These are phyloP conservation scores for Tautogolabrus adspersus DNA, from an alignment of 2,113 vertebrate species.

Conservation along the genomic window DNA sequence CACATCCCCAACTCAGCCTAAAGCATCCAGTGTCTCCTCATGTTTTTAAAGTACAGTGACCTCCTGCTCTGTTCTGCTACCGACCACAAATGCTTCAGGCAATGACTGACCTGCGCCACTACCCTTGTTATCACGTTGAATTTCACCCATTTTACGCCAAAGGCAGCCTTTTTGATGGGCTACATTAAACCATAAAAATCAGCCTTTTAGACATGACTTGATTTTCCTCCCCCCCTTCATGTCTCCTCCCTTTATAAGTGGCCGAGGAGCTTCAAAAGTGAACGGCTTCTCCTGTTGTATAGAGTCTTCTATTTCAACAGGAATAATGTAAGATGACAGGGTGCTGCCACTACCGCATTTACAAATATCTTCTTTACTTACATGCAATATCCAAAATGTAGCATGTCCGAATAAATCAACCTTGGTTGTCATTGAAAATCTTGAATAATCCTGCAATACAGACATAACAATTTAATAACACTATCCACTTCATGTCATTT, in stretches of 20 bases:
- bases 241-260: constrained; percentile 10
- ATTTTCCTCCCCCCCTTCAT: constrained; percentile 5
- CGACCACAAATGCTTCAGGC: constrained; percentile 17
- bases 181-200: constrained; percentile 30
- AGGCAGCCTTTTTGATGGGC: constrained; percentile 31
- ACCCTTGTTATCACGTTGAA: constrained; percentile 47
- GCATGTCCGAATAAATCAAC: background rate
- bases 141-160: constrained; percentile 31
- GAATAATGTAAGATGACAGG: background rate
- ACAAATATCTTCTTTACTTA: background rate
- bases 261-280: background rate
- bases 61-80: constrained; percentile 18
- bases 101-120: constrained; percentile 47
- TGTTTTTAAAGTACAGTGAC: constrained; percentile 28
- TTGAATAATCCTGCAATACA: background rate
- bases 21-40: constrained; percentile 8
- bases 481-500: background rate
- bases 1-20: background rate
- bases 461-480: too few species aligned
- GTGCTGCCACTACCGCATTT: background rate
- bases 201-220: constrained; percentile 20
- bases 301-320: background rate
- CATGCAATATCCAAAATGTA: background rate
- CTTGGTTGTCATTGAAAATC: background rate
- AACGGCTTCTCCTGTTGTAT: constrained; percentile 10